phyloP scores from a whole-genome alignment of 1,140 invertebrate genomes.

The Formica exsecta region DNA sequence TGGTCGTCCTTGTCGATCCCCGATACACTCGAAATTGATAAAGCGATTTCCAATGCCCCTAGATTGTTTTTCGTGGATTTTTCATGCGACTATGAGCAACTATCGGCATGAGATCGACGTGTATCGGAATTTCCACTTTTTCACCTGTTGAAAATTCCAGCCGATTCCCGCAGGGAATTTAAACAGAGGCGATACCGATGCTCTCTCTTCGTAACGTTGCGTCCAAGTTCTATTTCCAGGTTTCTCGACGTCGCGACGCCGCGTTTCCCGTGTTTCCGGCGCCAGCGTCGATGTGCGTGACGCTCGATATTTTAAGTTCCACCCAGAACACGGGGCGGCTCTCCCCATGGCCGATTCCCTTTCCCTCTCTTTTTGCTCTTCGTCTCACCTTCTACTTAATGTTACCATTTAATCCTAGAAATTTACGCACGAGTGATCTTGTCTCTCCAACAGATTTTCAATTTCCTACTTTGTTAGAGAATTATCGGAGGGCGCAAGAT shows the following conservation, averaged over 20 bases:
- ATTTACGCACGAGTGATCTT: not conserved
- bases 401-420: slow-evolving; percentile 33
- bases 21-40: slow-evolving; percentile 32
- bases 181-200: not conserved
- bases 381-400: slow-evolving; percentile 5
- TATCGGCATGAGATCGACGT: not conserved
- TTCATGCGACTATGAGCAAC: not conserved
- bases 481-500: not conserved
- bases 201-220: not conserved
- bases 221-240: slow-evolving; percentile 65
- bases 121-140: slow-evolving; percentile 64
- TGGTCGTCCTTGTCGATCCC: slow-evolving; percentile 13
- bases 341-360: slow-evolving; percentile 18
- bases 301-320: slow-evolving; percentile 67
- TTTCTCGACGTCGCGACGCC: slow-evolving; percentile 41
- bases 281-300: slow-evolving; percentile 61
- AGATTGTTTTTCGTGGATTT: not conserved
- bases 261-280: slow-evolving; percentile 62
- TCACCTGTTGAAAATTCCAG: slow-evolving; percentile 62
- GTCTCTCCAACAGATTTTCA: not conserved
- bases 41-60: not conserved
- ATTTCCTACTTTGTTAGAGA: not conserved
- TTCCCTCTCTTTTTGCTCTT: not conserved
- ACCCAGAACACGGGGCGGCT: slow-evolving; percentile 9
- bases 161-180: not conserved